Conservation (phyloP, 2,113 vertebrate species). For the Scolopax mira region DNA sequence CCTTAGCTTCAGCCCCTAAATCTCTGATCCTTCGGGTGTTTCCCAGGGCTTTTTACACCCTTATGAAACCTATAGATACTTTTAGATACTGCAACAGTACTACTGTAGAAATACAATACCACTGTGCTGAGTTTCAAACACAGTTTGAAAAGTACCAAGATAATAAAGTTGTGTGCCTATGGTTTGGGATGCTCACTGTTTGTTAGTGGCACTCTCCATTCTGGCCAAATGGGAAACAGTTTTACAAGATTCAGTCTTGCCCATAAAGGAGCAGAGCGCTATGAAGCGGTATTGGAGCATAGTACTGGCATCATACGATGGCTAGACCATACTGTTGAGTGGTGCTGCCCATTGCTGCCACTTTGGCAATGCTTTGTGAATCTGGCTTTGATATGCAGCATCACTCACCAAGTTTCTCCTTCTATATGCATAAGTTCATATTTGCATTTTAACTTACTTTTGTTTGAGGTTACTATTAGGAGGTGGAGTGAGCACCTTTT, state of each 20-base stretch:
- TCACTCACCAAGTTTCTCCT: background rate
- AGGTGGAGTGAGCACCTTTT: background rate
- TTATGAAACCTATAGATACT: background rate
- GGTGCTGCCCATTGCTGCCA: background rate
- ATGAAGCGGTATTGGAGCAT: background rate
- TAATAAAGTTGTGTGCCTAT: background rate
- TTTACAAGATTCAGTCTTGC: background rate
- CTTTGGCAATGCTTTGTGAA: background rate
- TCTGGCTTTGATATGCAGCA: background rate
- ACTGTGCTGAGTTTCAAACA: background rate
- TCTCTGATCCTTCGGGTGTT: background rate
- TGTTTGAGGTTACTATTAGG: background rate
- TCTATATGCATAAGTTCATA: background rate
- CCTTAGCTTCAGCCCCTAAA: background rate
- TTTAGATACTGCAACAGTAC: background rate
- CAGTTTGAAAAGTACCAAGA: background rate
- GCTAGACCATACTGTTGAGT: background rate
- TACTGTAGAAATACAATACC: background rate
- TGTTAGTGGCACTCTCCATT: background rate
- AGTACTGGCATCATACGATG: background rate
- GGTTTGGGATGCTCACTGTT: background rate
- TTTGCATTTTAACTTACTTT: background rate
- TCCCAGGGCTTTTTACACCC: background rate
- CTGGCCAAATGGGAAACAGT: background rate
- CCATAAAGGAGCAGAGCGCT: background rate